These are phyloP conservation scores for Lasiommata megera DNA, from an alignment of 2,888 invertebrate genomes.

Conservation along the genomic window DNA sequence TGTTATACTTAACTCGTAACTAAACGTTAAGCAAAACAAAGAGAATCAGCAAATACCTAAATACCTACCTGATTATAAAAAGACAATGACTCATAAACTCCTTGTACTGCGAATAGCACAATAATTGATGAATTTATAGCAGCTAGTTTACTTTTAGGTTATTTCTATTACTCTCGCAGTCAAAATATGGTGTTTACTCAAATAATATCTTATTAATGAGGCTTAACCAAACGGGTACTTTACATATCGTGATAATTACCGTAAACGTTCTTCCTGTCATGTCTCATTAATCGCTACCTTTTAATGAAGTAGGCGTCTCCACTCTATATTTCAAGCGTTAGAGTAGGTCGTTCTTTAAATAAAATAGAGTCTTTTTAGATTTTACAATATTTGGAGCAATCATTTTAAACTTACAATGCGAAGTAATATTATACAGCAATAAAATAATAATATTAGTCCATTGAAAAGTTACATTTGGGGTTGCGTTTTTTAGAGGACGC, in stretches of 20 bases:
- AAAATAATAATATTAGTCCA: too few relatives aligned
- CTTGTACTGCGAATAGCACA: background rate
- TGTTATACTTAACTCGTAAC: background rate
- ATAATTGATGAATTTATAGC: background rate
- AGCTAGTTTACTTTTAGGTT: background rate
- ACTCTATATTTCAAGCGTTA: background rate
- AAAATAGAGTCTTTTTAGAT: too few relatives aligned
- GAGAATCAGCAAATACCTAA: background rate
- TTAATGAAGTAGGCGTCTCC: background rate
- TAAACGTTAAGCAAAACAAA: slow-evolving; percentile 10
- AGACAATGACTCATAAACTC: slow-evolving; percentile 7
- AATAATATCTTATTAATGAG: background rate
- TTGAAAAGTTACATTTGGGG: too few relatives aligned
- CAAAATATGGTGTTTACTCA: background rate
- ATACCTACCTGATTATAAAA: background rate
- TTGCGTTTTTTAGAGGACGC: too few relatives aligned
- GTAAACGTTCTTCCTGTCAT: slow-evolving; percentile 1
- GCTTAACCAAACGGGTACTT: background rate
- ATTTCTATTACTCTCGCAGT: background rate
- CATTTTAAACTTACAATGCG: too few relatives aligned
- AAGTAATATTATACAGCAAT: too few relatives aligned
- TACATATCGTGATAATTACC: slow-evolving; percentile 2
- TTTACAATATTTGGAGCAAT: too few relatives aligned
- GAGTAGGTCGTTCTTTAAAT: background rate
- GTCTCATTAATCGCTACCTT: slow-evolving; percentile 6